These are phyloP conservation scores for Mastomys natalensis DNA, from an alignment of 2,113 vertebrate species.

Conservation along the genomic window DNA sequence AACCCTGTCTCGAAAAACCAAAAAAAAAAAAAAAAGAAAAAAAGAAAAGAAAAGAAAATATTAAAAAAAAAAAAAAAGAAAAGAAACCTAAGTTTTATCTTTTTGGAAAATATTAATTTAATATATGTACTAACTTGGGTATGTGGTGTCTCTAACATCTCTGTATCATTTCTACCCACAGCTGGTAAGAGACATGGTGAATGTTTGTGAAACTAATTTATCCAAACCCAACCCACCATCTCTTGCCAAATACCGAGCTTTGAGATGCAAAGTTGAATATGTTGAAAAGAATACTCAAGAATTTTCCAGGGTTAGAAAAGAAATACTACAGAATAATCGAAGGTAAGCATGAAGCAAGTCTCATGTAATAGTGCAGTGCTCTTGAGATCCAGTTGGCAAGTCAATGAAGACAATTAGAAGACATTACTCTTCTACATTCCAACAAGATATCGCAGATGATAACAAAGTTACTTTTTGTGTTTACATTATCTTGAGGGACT, in stretches of 20 bases:
- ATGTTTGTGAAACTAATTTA: slow-evolving; percentile 88
- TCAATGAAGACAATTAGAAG: neutral
- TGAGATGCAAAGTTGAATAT: slow-evolving; percentile 90
- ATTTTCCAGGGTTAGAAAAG: slow-evolving; percentile 84
- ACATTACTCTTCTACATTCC: neutral
- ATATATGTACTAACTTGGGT: slow-evolving; percentile 29
- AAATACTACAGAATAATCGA: slow-evolving; percentile 75
- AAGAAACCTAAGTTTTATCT: neutral
- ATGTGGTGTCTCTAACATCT: neutral
- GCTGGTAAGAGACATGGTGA: slow-evolving; percentile 92
- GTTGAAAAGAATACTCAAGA: slow-evolving; percentile 84
- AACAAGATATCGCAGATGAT: neutral
- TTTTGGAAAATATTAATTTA: neutral
- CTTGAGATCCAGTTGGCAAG: neutral
- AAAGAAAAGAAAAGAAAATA: no score
- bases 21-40: no score
- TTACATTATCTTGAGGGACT: neutral
- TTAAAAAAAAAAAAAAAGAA: no score
- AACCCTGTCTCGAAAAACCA: no score
- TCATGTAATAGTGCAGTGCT: neutral
- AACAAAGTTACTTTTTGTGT: neutral
- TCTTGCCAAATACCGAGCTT: slow-evolving; percentile 91
- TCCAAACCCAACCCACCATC: slow-evolving; percentile 83
- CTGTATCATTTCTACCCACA: slow-evolving; percentile 72
- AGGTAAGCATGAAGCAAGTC: slow-evolving; percentile 73